phyloP scores from a whole-genome alignment of 2,888 invertebrate genomes.

The Noctuana brunneofusca region DNA sequence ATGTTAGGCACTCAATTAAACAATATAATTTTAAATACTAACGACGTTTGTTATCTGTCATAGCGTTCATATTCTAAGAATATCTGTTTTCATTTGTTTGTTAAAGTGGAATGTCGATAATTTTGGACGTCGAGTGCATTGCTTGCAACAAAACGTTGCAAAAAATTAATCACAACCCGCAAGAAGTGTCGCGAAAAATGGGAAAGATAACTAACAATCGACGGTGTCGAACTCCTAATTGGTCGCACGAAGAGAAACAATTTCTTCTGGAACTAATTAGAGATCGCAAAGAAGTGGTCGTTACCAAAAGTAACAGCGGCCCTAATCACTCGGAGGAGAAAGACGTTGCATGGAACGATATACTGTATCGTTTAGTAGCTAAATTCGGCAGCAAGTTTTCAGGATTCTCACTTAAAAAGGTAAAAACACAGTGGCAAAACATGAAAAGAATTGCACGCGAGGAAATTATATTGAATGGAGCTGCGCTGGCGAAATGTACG shows the following conservation, averaged over 20 bases:
- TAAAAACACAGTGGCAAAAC: conserved; percentile 79
- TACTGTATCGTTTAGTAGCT: conserved; percentile 59
- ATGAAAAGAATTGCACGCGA: conserved; percentile 78
- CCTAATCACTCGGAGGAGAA: conserved; percentile 75
- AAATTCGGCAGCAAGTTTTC: conserved; percentile 71
- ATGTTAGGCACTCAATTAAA: conserved; percentile 37
- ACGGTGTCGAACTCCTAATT: conserved; percentile 72
- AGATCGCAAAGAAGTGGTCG: conserved; percentile 68
- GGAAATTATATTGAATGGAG: conserved; percentile 63
- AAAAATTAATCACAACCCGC: conserved; percentile 69
- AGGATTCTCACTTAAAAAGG: conserved; percentile 70
- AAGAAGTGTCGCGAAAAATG: conserved; percentile 58
- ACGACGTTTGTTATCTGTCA: conserved; percentile 53
- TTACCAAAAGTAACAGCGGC: conserved; percentile 69
- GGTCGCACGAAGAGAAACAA: conserved; percentile 76
- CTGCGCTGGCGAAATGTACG: conserved; percentile 57
- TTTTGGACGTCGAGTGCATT: conserved; percentile 79
- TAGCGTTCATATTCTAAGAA: conserved; percentile 43
- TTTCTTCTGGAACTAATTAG: conserved; percentile 74
- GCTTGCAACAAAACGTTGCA: conserved; percentile 80
- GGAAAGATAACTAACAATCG: conserved; percentile 64
- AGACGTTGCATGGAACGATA: conserved; percentile 75
- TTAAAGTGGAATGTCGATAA: conserved; percentile 75
- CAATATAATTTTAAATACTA: conserved; percentile 44
- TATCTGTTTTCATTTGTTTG: conserved; percentile 66